Evolutionary conservation across 53 echinoderm and acorn worm species (phyloP), one percentile per base, ranked within the genome.

Genomic region (Luidia sarsii): DNA sequence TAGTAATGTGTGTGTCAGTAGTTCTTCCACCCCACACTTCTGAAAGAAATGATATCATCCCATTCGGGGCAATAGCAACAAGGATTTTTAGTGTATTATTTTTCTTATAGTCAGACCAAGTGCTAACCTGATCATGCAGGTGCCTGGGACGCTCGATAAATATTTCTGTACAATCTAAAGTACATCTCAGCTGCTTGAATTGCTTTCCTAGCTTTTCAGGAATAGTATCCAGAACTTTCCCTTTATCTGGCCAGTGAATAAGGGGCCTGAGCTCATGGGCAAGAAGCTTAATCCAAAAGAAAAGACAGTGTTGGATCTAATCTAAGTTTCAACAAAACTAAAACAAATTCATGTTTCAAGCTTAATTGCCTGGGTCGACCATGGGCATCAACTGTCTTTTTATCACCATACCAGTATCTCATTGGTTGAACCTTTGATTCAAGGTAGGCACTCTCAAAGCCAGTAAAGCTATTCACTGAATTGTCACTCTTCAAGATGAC

Each of bases 31-130:
- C 94, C 56, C 69, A 94, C 2, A 84, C 90, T 34, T 75, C 72
- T 1, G 85, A 94, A 4, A 90, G 9, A 35, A 94, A 90, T 13
- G 79, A 72, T 56, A 87, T 72, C 43, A 50, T 79, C 0, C 85
- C 85, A 35, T 71, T 90, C 29, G 94, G 90, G 18, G 89, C 64
- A 15, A 90, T 87, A 3, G 53, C 83, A 0, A 87, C 85, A 15
- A 90, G 54, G 50, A 80, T 75, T 55, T 94, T 94, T 0, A 81
- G 50, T 7, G 90, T 87, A 51, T 92, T 86, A 48, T 90, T 80
- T 28, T 84, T 77, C 39, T 90, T 87, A 19, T 93, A 90, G 23
- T 93, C 87, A 0, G 89, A 87, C 89, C 93, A 90, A 16, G 94
- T 93, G 2, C 25, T n/a, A 31, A 87, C 81, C 59, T 93, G 90